phyloP scores from a whole-genome alignment of 2,888 invertebrate species.

The Dastarcus helophoroides region DNA sequence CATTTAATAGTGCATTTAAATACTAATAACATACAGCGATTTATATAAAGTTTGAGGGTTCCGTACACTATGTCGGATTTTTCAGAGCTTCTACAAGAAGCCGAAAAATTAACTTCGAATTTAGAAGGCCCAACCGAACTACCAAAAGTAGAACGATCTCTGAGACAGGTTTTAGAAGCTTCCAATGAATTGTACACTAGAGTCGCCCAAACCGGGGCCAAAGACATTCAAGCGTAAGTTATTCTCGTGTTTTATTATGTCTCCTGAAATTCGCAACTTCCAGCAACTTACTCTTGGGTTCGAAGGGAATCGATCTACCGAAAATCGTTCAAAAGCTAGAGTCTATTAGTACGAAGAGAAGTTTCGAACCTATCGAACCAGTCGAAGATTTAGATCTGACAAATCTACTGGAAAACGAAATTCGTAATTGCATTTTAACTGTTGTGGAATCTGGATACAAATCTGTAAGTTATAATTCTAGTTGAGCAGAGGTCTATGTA shows the following conservation, averaged over 20 bases:
- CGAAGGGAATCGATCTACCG: slow-evolving; percentile 88
- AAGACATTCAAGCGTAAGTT: slow-evolving; percentile 87
- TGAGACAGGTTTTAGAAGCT: slow-evolving; percentile 84
- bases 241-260: slow-evolving; percentile 4
- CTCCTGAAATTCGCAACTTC: slow-evolving; percentile 17
- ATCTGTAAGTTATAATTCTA: slow-evolving; percentile 2
- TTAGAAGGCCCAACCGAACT: slow-evolving; percentile 76
- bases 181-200: slow-evolving; percentile 80
- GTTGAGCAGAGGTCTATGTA: no score
- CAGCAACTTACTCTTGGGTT: slow-evolving; percentile 81
- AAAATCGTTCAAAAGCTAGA: slow-evolving; percentile 86
- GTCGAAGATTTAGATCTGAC: slow-evolving; percentile 85
- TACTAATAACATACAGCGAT: no score
- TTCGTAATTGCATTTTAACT: slow-evolving; percentile 84
- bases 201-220: slow-evolving; percentile 73
- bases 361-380: slow-evolving; percentile 84
- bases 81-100: slow-evolving; percentile 78
- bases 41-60: no score
- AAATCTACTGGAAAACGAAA: slow-evolving; percentile 82
- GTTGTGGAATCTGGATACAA: slow-evolving; percentile 53
- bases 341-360: slow-evolving; percentile 70
- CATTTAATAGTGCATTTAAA: no score
- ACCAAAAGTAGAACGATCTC: slow-evolving; percentile 76
- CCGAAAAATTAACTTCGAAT: slow-evolving; percentile 83
- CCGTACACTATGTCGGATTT: slow-evolving; percentile 59